Evolutionary conservation across 2,888 invertebrate species (phyloP), one percentile per base, ranked within the genome.

Genomic region (Drosophila prostipennis): DNA sequence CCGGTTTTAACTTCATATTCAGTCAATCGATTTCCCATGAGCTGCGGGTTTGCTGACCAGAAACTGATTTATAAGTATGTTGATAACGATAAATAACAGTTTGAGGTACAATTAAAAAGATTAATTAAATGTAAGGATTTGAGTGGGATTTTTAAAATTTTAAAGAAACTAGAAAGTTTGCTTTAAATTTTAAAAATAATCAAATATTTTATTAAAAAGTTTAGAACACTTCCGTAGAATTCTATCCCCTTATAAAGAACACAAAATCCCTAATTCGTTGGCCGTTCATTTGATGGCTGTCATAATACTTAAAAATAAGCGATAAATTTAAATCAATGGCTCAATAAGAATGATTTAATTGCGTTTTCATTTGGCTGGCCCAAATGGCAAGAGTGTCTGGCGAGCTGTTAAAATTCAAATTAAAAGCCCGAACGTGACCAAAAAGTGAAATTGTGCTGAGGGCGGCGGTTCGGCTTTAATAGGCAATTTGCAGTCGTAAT

Each of bases 401-500:
- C 26, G 64, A 67, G 78, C 65, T 80, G 68, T 76, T 74, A 74
- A 84, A 79, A 73, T 42, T 60, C 42, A 60, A 71, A 82, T 78
- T 59, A 78, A 74, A 64, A 49, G 49, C 58, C 32, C 6, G 46
- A 58, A 80, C 84, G 72, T 87, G 77, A 68, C 58, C 45, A 54
- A 72, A 48, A 49, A 43, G 51, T 45, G 53, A 55, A 72, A 54
- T 75, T 60, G 39, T 42, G 48, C 40, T 40, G 26, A 42, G 53
- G 54, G 14, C 61, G 53, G 49, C 63, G 63, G 46, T 42, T 59
- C 54, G 23, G 60, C 70, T 73, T 82, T 85, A 80, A 85, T 85
- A 64, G 83, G 75, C 82, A 67, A 83, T 83, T 86, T 77, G 74
- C 61, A 71, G 72, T 64, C 72, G 59, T 69, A 73, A 77, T 79